phyloP scores from a whole-genome alignment of 2,113 vertebrate genomes.

The Anhinga rufa region DNA sequence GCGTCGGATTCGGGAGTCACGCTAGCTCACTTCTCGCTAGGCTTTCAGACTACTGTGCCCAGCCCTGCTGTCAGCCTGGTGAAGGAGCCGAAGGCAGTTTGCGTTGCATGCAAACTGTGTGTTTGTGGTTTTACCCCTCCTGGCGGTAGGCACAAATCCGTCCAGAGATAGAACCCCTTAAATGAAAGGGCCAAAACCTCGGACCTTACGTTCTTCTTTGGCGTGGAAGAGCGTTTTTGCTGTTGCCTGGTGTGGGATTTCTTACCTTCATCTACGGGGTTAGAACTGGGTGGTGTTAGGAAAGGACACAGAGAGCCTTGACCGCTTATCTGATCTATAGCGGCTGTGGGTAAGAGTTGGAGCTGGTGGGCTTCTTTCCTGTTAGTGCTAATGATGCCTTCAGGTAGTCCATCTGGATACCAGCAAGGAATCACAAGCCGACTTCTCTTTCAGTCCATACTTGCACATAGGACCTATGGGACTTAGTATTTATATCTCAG shows the following conservation, averaged over 20 bases:
- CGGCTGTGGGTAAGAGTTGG: background rate
- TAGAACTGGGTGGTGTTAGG: background rate
- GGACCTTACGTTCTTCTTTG: background rate
- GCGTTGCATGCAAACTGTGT: too few species aligned
- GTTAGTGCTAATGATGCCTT: background rate
- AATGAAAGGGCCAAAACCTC: background rate
- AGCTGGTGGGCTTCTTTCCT: background rate
- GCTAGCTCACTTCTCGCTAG: background rate
- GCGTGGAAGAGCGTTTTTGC: background rate
- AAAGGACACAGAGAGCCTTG: background rate
- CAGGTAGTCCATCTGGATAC: background rate
- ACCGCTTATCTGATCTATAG: background rate
- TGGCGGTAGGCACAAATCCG: background rate
- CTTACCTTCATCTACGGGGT: background rate
- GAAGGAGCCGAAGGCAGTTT: background rate
- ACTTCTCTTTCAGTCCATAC: background rate
- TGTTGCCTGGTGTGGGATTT: background rate
- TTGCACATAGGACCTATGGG: too few species aligned
- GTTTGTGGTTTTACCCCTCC: background rate
- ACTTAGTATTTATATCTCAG: background rate
- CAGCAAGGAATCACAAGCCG: background rate
- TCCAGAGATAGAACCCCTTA: background rate
- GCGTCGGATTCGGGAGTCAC: background rate
- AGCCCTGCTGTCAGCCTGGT: background rate
- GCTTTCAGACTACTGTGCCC: background rate